phyloP scores from a whole-genome alignment of 2,797 vertebrate genomes.

The Momotus momota region DNA sequence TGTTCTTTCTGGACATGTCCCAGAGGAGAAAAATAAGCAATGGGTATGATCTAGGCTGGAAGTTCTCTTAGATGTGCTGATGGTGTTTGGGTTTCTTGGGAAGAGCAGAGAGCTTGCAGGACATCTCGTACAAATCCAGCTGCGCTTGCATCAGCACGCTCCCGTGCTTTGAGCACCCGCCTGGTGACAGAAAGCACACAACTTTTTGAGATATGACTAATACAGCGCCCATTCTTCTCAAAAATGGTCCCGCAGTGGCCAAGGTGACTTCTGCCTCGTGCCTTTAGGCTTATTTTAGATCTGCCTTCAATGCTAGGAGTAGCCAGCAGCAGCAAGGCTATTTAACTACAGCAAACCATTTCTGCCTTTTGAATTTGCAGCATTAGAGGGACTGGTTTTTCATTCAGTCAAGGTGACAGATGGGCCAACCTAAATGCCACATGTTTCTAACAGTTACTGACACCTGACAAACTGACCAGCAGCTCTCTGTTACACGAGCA shows the following conservation, averaged over 20 bases:
- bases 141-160: background rate
- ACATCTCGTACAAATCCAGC: background rate
- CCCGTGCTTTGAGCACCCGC: background rate
- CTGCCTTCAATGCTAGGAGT: background rate
- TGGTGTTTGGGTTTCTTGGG: background rate
- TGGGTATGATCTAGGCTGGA: background rate
- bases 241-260: background rate
- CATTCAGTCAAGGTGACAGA: background rate
- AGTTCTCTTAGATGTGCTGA: background rate
- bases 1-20: background rate
- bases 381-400: background rate
- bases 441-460: background rate
- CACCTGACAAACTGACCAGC: background rate
- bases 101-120: background rate
- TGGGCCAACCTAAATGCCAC: background rate
- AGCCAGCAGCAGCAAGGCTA: background rate
- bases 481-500: background rate
- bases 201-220: rapidly evolving
- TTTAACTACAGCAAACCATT: background rate
- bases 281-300: background rate
- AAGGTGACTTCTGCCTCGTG: background rate
- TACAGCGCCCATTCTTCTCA: background rate
- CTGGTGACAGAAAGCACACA: background rate
- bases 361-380: background rate
- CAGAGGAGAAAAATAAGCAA: background rate